Evolutionary conservation across 2,113 vertebrate genomes (phyloP), one percentile per base, ranked within the genome.

Genomic region (Eulemur rufifrons): DNA sequence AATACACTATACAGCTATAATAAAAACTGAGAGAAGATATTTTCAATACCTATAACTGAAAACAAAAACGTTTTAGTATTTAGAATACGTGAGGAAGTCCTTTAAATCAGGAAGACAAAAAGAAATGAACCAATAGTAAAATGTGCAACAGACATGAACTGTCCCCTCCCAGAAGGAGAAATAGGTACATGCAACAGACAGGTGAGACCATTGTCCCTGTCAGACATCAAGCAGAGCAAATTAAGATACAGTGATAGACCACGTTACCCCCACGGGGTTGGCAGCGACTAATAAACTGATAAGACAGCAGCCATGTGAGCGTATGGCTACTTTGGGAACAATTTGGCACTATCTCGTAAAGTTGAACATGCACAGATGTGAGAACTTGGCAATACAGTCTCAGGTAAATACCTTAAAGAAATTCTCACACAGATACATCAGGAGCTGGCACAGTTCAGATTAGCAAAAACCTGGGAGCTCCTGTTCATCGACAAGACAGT

Each of bases 201-300:
- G 45, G 17, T 4, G 5, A 4, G 18, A 6, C 13, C 18, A 17
- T 2, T 13, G 15, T 14, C 69, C 71, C 45, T 27, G 6, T 52
- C 15, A 32, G 87, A 25, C 42, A 9, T 27, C 14, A 20, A 37
- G 5, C 3, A 20, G 27, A 80, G 37, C 21, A 61, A 21, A 34
- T 7, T 10, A 59, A 25, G 73, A 9, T 3, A 1, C 54, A 10
- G 1, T 0, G 32, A 9, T 29, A 47, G 66, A 5, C 4, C 0
- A 0, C 18, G 32, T n/a, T 1, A 2, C 5, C 52, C 10, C 14
- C 0, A 6, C 5, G 32, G n/a, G 13, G 73, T 2, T 27, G 20
- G 66, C 59, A 10, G 39, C 52, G 11, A 23, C 29, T 6, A 32
- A 45, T 3, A 27, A 9, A 13, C 56, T 6, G 5, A 5, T 17